Percentiles rank a stretch among this genome's conserved stretches.
These are phyloP conservation scores for Rhopalosiphum maidis DNA, from an alignment of 1,140 invertebrate genomes.

Conservation along the genomic window DNA sequence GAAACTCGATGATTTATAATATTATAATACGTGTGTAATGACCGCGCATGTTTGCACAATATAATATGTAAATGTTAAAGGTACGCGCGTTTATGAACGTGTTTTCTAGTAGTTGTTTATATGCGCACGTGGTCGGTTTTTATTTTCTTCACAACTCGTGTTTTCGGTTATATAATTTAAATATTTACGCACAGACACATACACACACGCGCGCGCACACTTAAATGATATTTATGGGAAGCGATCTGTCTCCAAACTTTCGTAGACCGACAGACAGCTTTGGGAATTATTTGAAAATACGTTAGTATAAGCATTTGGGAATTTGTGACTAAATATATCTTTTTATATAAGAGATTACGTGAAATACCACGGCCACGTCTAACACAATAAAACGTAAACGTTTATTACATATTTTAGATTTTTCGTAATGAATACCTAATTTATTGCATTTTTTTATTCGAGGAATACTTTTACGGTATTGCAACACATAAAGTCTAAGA, in stretches of 20 bases:
- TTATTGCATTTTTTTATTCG: not conserved
- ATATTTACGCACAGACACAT: not conserved
- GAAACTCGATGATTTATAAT: not conserved
- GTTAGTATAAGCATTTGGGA: not conserved
- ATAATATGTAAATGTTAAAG: not conserved
- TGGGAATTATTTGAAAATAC: not conserved
- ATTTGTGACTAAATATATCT: not conserved
- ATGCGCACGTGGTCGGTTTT: not conserved
- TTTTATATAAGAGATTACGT: not conserved
- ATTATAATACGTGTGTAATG: conserved; percentile 4
- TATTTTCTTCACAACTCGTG: not conserved
- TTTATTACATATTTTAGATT: conserved; percentile 8
- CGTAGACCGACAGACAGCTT: not conserved
- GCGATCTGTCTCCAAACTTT: not conserved
- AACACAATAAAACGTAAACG: not conserved
- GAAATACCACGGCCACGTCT: not conserved
- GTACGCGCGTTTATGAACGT: not conserved
- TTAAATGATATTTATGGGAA: not conserved
- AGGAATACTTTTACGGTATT: not conserved
- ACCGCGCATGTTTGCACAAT: not conserved
- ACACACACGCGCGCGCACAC: too few relatives aligned
- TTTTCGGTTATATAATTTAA: not conserved
- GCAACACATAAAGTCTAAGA: not conserved
- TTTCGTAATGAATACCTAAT: not conserved
- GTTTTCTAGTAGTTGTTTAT: not conserved